Evolutionary conservation across 2,888 invertebrate genomes (phyloP).

Genomic region (Plebejus anna): DNA sequence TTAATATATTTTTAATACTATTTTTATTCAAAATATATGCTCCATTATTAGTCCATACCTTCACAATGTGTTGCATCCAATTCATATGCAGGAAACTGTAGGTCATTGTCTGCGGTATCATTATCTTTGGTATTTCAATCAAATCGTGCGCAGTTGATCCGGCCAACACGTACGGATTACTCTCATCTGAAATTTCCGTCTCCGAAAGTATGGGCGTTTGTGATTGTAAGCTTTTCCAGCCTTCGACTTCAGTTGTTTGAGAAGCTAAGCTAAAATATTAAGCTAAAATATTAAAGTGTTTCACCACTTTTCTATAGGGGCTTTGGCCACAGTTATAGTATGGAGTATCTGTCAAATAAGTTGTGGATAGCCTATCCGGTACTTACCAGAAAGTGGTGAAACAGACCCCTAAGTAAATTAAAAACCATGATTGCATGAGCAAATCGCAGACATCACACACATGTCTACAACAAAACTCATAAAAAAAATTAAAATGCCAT

Average conservation of each 20-base stretch:
- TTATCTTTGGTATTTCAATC: constrained; percentile 54
- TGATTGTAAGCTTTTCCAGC: constrained; percentile 40
- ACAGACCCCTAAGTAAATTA: neutral
- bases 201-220: constrained; percentile 36
- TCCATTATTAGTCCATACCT: constrained; percentile 44
- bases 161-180: constrained; percentile 54
- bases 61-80: constrained; percentile 61
- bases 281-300: too few relatives aligned
- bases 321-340: too few relatives aligned
- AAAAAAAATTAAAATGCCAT: neutral
- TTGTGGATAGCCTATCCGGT: too few relatives aligned
- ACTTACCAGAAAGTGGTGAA: too few relatives aligned
- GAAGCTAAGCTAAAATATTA: constrained; percentile 3
- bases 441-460: neutral
- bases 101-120: constrained; percentile 66
- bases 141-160: constrained; percentile 61
- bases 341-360: too few relatives aligned
- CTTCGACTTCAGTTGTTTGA: constrained; percentile 40
- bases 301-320: too few relatives aligned
- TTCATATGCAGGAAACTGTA: constrained; percentile 72
- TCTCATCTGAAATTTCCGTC: constrained; percentile 38
- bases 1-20: neutral
- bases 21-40: too few relatives aligned
- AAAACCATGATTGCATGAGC: neutral
- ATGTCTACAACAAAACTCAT: neutral